Evolutionary conservation across 2,888 invertebrate species (phyloP).

Genomic region (Pinctada fucata): DNA sequence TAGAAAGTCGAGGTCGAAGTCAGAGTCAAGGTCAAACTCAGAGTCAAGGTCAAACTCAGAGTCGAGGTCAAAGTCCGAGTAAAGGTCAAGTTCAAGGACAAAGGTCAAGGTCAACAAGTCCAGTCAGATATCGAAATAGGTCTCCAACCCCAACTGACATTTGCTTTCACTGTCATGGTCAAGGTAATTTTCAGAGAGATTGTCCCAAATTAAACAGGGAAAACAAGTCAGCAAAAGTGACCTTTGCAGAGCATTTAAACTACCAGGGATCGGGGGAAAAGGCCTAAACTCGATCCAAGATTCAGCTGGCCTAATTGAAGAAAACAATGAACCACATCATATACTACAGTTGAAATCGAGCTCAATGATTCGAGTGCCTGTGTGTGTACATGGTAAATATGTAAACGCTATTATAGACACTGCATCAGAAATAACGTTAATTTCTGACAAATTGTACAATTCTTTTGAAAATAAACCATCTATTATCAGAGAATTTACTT

Average conservation of each 20-base stretch:
- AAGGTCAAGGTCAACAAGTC: neutral
- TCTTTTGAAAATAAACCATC: neutral
- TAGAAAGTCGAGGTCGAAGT: too few species aligned
- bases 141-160: neutral
- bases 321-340: neutral
- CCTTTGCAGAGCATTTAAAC: neutral
- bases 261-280: neutral
- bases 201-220: neutral
- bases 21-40: too few species aligned
- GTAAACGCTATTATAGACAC: neutral
- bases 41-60: too few species aligned
- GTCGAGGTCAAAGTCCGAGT: too few species aligned
- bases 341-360: neutral
- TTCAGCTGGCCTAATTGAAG: neutral
- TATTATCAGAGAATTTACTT: neutral
- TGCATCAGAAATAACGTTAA: neutral
- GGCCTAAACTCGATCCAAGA: neutral
- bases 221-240: neutral
- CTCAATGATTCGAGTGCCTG: neutral
- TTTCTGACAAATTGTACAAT: neutral
- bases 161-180: neutral
- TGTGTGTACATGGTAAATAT: neutral
- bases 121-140: neutral
- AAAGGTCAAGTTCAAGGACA: too few species aligned
- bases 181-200: neutral